These are phyloP conservation scores for Calephelis virginiensis DNA, from an alignment of 1,140 invertebrate species.

Conservation along the genomic window DNA sequence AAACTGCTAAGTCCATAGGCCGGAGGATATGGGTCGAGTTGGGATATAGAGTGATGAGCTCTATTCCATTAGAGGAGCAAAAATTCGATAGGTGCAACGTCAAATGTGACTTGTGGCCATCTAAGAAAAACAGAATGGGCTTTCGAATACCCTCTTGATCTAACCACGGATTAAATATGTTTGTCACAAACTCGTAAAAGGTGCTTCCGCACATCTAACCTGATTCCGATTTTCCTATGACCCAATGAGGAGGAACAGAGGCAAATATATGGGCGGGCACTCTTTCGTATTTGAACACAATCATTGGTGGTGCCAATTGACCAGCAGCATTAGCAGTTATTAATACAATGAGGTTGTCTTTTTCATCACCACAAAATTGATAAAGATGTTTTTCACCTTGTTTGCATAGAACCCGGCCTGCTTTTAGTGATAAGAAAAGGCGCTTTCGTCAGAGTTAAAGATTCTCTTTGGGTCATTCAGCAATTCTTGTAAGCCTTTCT, in stretches of 20 bases:
- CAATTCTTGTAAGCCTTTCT: conserved; percentile 38
- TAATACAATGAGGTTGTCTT: conserved; percentile 53
- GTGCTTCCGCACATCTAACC: conserved; percentile 63
- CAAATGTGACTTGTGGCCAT: conserved; percentile 40
- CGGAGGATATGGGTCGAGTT: conserved; percentile 69
- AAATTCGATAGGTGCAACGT: conserved; percentile 50
- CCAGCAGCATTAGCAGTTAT: conserved; percentile 49
- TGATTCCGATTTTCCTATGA: conserved; percentile 47
- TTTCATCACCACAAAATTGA: conserved; percentile 38
- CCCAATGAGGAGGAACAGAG: conserved; percentile 25
- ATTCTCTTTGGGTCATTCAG: conserved; percentile 44
- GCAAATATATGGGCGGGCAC: conserved; percentile 30
- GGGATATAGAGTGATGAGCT: conserved; percentile 55
- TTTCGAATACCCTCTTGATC: conserved; percentile 40
- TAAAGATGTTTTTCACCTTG: conserved; percentile 39
- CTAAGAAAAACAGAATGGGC: conserved; percentile 44
- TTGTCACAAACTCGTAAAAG: conserved; percentile 67
- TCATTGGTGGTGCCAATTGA: conserved; percentile 41
- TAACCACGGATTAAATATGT: conserved; percentile 46
- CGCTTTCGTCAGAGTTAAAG: conserved; percentile 62
- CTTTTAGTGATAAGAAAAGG: conserved; percentile 50
- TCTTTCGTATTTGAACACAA: conserved; percentile 46
- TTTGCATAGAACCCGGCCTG: conserved; percentile 9
- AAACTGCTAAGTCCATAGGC: conserved; percentile 62
- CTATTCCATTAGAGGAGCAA: conserved; percentile 57